Base-by-base conservation (phyloP, 2,113 vertebrate species). In the Malurus cyaneus region DNA sequence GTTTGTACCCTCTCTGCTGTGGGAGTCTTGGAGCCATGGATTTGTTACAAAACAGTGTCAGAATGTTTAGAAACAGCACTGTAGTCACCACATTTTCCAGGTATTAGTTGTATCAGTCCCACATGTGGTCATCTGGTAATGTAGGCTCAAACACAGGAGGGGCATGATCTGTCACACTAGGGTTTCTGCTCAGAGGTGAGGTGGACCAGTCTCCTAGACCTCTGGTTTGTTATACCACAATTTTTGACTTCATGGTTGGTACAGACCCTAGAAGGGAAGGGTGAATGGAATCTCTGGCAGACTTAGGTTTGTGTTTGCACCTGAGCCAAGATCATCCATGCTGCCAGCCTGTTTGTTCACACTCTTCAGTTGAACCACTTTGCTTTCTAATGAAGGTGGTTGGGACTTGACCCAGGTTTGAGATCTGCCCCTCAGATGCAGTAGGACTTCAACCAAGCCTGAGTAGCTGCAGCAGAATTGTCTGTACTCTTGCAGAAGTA, bases 251-350 rank as follows among this genome's bases (percentile, higher is more conserved):
- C 36, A 3, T 2, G 2, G 39, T 60, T 17, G 16, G 31, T 54
- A 19, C 5, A 53, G 53, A 60, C 24, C 31, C 36, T 69, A 21
- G 42, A 70, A 60, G 25, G 16, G 20, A 67, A 64, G 0, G 9
- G 34, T 41, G 25, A 87, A 71, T 18, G 24, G 66, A 88, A 79
- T 82, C 50, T 18, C 25, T 79, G 39, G 32, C 31, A 88, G 76
- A 82, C 5, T 4, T 1, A 62, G 34, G 32, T 81, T 41, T 57
- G 39, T 59, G 9, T 61, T 66, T 80, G 60, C 18, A 20, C 25
- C 79, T 1, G 2, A 59, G 42, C 46, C 2, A 1, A 62, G 42
- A 28, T 78, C 3, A 3, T 56, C 41, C 5, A 1, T 56, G 53
- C 59, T 88, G 25, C 62, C 42, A 53, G 71, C 11, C 44, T 36